Conservation (phyloP, 2,888 invertebrate species). For the Mythimna albipuncta region DNA sequence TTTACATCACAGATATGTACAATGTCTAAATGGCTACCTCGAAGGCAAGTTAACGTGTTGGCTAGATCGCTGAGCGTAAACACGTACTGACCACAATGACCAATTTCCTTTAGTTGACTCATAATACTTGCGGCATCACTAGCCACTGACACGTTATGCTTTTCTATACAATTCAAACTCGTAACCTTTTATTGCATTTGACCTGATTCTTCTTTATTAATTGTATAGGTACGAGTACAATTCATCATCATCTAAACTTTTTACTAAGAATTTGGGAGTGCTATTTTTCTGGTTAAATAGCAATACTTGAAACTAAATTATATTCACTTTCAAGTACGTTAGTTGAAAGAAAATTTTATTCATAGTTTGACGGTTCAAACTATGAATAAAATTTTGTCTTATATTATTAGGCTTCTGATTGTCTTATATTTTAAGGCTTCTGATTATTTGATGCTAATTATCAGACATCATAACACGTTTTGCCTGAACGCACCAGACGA, state of each 20-base stretch:
- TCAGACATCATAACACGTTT: slow-evolving; percentile 17
- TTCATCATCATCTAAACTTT: slow-evolving; percentile 5
- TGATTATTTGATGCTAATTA: not conserved
- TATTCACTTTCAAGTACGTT: no score
- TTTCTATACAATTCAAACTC: slow-evolving; percentile 53
- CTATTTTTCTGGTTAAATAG: slow-evolving; percentile 8
- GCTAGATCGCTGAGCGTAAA: slow-evolving; percentile 57
- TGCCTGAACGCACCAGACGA: slow-evolving; percentile 9
- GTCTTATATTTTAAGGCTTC: not conserved
- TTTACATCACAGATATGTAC: slow-evolving; percentile 41
- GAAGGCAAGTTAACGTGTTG: slow-evolving; percentile 53
- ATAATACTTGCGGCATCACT: slow-evolving; percentile 52
- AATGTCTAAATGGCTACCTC: slow-evolving; percentile 51
- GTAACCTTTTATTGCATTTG: slow-evolving; percentile 47
- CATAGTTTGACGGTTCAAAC: not conserved
- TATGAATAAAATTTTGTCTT: not conserved
- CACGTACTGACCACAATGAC: slow-evolving; percentile 60
- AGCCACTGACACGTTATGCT: slow-evolving; percentile 47
- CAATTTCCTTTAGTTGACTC: slow-evolving; percentile 62
- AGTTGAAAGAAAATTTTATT: not conserved
- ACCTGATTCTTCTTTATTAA: slow-evolving; percentile 44
- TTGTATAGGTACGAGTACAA: not conserved
- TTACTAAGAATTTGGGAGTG: not conserved
- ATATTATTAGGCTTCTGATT: slow-evolving; percentile 7
- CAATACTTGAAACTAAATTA: not conserved